Conservation (phyloP, 2,797 vertebrate species). For the Neomorphus geoffroyi region DNA sequence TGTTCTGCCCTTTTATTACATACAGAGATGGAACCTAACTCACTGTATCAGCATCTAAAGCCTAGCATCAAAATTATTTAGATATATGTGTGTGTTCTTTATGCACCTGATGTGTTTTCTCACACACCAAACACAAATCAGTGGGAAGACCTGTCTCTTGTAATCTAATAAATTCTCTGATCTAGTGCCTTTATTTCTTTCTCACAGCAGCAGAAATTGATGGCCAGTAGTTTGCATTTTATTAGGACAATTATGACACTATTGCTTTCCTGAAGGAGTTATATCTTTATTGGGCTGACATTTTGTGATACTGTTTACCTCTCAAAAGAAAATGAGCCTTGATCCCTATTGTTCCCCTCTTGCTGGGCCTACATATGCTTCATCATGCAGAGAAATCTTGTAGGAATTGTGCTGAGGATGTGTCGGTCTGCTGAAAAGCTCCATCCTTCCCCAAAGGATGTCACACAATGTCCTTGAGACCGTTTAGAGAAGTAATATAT, state of each 20-base stretch:
- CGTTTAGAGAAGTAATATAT: not conserved
- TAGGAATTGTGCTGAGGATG: not conserved
- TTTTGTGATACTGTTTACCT: conserved; percentile 6
- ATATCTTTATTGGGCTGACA: not conserved
- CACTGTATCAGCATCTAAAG: not conserved
- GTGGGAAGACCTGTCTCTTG: not conserved
- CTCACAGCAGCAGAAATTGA: conserved; percentile 25
- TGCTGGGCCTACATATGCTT: not conserved
- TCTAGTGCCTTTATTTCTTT: not conserved
- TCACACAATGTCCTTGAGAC: not conserved
- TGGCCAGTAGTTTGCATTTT: conserved; percentile 51
- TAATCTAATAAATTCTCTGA: conserved; percentile 34
- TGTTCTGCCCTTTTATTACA: conserved; percentile 39
- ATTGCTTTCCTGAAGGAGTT: conserved; percentile 26
- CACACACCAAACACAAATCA: conserved; percentile 58
- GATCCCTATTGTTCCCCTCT: not conserved
- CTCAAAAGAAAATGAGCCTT: not conserved
- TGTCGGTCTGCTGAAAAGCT: not conserved
- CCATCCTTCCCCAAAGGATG: not conserved
- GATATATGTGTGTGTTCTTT: not conserved
- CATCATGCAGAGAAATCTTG: not conserved
- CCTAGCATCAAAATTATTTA: not conserved
- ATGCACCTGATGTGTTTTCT: conserved; percentile 34
- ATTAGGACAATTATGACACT: conserved; percentile 33
- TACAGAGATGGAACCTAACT: not conserved